Evolutionary conservation across 2,113 vertebrate species (phyloP).

Genomic region (Acanthisitta chloris): DNA sequence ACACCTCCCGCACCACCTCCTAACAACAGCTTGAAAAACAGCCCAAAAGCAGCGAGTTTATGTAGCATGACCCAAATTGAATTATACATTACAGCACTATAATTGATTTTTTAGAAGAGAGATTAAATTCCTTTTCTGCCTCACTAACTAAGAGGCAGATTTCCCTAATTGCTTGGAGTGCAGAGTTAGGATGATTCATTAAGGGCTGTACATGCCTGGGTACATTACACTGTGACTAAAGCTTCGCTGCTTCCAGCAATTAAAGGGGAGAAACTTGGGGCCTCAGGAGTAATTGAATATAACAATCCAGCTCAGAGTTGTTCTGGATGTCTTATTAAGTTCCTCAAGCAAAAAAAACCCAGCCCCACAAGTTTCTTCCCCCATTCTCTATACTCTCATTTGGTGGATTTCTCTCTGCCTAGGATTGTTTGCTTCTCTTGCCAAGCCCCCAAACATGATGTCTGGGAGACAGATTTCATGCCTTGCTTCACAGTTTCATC

Average conservation of each 20-base stretch:
- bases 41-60: conserved; percentile 78
- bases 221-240: conserved; percentile 77
- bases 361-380: neutral
- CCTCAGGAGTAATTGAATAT: conserved; percentile 58
- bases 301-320: conserved; percentile 70
- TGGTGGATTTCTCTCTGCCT: neutral
- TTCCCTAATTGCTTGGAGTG: conserved; percentile 85
- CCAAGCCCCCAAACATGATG: neutral
- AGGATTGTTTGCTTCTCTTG: neutral
- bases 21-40: conserved; percentile 69
- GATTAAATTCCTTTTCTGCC: conserved; percentile 85
- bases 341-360: conserved; percentile 39
- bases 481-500: conserved; percentile 65
- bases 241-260: conserved; percentile 75
- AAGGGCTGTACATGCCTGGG: conserved; percentile 76
- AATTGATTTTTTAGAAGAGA: conserved; percentile 85
- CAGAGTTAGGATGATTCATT: conserved; percentile 81
- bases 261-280: conserved; percentile 70
- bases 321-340: conserved; percentile 63
- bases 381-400: neutral
- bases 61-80: conserved; percentile 83
- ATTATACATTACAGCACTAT: conserved; percentile 83
- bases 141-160: conserved; percentile 83
- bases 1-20: conserved; percentile 40
- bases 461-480: conserved; percentile 43